Percentiles rank a stretch among this genome's conserved stretches.
These are phyloP conservation scores for Diglossa cyanea DNA, from an alignment of 2,797 vertebrate species.

Conservation along the genomic window DNA sequence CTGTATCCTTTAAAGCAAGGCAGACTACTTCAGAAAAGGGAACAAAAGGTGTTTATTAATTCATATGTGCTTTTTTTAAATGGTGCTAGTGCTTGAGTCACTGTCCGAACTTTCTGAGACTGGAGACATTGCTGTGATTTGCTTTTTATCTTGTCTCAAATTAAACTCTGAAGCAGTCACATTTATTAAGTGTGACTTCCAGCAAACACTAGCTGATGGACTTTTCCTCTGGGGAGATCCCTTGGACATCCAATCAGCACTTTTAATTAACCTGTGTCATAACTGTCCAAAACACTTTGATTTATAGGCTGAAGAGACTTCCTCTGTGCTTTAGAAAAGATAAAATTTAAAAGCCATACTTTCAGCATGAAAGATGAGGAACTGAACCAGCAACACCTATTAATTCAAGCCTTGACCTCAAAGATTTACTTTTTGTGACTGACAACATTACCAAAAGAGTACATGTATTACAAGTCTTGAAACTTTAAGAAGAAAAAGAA, in stretches of 20 bases:
- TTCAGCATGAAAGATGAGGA: neutral
- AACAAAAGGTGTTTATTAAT: neutral
- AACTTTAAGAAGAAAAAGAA: neutral
- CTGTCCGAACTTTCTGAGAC: neutral
- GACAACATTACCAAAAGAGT: neutral
- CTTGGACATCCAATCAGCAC: constrained; percentile 28
- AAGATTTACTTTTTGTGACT: neutral
- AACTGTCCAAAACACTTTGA: constrained; percentile 32
- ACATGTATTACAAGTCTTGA: neutral
- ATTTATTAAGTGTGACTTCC: constrained; percentile 44
- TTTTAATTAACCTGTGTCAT: constrained; percentile 45
- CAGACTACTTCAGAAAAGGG: neutral
- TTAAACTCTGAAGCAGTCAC: constrained; percentile 39
- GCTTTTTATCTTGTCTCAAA: neutral
- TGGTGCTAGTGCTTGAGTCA: neutral
- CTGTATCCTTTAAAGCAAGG: neutral
- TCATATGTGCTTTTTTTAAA: neutral
- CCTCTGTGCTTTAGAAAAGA: neutral
- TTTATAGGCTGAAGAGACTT: constrained; percentile 44
- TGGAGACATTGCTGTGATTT: neutral
- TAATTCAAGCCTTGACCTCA: neutral
- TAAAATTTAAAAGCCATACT: neutral
- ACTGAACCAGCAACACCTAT: neutral
- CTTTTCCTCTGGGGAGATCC: neutral
- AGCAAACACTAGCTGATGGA: constrained; percentile 2